Percentiles rank a stretch among this genome's conserved stretches.
Conservation (phyloP, 2,888 invertebrate genomes). For the Euproctis similis region DNA sequence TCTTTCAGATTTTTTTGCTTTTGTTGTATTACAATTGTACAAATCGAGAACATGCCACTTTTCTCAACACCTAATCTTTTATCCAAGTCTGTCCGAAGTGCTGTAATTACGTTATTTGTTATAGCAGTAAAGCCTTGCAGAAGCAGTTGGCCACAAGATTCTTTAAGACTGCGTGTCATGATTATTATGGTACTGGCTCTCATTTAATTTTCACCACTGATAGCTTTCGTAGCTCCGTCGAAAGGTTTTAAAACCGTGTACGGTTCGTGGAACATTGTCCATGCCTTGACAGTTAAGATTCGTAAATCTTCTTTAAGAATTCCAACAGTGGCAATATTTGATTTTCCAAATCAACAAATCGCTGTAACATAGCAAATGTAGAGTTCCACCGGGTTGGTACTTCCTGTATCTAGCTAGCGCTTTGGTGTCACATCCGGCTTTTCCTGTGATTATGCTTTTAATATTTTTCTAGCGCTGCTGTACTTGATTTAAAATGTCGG, state of each 20-base stretch:
- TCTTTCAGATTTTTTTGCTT: slow-evolving; percentile 2
- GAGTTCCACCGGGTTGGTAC: not conserved
- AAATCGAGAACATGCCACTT: slow-evolving; percentile 2
- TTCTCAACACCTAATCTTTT: slow-evolving; percentile 1
- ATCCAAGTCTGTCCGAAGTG: not conserved
- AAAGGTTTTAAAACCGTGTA: slow-evolving; percentile 20
- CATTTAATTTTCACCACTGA: slow-evolving; percentile 24
- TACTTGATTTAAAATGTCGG: slow-evolving; percentile 9
- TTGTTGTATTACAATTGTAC: slow-evolving; percentile 2
- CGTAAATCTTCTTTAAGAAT: slow-evolving; percentile 11
- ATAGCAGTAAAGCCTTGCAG: slow-evolving; percentile 1
- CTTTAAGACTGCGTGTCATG: slow-evolving; percentile 15
- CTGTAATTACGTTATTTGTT: not conserved
- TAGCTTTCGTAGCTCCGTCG: slow-evolving; percentile 18
- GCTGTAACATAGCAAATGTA: slow-evolving; percentile 13
- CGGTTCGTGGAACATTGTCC: slow-evolving; percentile 12
- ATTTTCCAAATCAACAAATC: slow-evolving; percentile 14
- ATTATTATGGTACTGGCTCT: slow-evolving; percentile 15
- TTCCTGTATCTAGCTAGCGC: not conserved
- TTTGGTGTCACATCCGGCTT: not conserved
- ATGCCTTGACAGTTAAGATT: slow-evolving; percentile 14
- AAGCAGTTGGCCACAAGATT: slow-evolving; percentile 10
- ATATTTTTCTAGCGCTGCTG: too few relatives aligned
- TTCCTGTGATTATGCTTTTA: not conserved
- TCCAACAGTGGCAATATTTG: slow-evolving; percentile 6